These are phyloP conservation scores for Platycercus adscitus DNA, from an alignment of 2,113 vertebrate genomes.

Conservation along the genomic window DNA sequence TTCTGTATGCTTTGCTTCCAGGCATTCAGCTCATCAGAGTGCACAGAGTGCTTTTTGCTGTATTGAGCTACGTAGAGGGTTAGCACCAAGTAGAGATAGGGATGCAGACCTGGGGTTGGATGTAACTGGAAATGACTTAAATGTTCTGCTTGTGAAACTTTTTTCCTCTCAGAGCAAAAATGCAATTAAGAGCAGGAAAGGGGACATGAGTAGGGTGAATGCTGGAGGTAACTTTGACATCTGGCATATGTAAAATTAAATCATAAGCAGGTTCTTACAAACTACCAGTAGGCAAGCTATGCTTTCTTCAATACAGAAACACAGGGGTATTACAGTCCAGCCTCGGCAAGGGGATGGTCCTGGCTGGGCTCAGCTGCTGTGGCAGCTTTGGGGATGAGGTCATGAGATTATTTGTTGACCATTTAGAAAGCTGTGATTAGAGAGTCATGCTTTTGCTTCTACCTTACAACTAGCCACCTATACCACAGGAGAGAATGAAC, in stretches of 20 bases:
- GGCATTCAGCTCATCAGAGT: conserved; percentile 31
- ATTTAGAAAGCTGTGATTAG: background rate
- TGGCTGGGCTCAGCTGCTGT: background rate
- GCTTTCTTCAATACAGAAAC: background rate
- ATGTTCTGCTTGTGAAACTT: background rate
- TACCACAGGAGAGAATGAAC: background rate
- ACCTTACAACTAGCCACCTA: background rate
- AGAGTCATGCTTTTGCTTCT: background rate
- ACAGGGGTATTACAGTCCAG: background rate
- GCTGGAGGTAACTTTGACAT: background rate
- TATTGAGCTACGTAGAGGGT: background rate
- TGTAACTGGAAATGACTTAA: background rate
- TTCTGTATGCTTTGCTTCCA: conserved; percentile 29
- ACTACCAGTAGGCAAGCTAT: background rate
- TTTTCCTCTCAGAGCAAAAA: background rate
- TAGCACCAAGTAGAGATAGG: background rate
- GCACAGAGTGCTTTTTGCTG: conserved; percentile 50
- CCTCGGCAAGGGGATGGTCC: background rate
- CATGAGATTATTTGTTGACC: background rate
- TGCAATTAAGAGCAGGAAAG: background rate
- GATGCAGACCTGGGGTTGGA: background rate
- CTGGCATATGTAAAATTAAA: background rate
- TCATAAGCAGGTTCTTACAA: background rate
- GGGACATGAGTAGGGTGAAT: background rate
- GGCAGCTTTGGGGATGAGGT: background rate